Conservation (phyloP, 2,113 vertebrate species). For the Macquaria ambigua region DNA sequence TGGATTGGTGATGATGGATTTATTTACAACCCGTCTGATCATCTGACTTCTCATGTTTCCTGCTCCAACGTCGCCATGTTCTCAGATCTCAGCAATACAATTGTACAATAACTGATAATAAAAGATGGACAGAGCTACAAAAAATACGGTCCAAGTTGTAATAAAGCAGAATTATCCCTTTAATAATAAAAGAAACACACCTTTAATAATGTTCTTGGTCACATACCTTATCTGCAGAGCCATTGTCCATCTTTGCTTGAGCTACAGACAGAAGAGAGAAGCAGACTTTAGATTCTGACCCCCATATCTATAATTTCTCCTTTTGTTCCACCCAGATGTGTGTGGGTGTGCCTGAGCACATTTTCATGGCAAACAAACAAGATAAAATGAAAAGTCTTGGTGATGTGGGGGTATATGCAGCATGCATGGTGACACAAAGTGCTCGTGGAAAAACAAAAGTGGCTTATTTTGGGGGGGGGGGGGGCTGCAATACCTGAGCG, state of each 20-base stretch:
- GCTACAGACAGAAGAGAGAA: constrained; percentile 66
- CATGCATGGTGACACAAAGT: constrained; percentile 73
- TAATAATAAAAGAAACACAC: not conserved
- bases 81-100: not conserved
- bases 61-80: not conserved
- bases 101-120: not conserved
- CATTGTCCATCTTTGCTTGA: constrained; percentile 81
- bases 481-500: constrained; percentile 62
- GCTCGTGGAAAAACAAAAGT: constrained; percentile 48
- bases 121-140: too few species aligned
- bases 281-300: not conserved
- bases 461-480: constrained; percentile 7
- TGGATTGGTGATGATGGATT: too few species aligned
- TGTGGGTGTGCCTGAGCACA: constrained; percentile 20
- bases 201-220: fast-evolving
- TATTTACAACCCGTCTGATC: too few species aligned
- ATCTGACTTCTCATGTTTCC: not conserved
- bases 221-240: constrained; percentile 81
- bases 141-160: not conserved
- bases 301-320: not conserved
- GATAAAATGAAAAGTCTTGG: not conserved
- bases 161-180: constrained; percentile 25
- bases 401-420: constrained; percentile 55
- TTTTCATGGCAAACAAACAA: constrained; percentile 36
- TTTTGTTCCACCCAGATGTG: constrained; percentile 25